Base-by-base conservation (phyloP, 2,113 vertebrate genomes). In the Pterocles burchelli region DNA sequence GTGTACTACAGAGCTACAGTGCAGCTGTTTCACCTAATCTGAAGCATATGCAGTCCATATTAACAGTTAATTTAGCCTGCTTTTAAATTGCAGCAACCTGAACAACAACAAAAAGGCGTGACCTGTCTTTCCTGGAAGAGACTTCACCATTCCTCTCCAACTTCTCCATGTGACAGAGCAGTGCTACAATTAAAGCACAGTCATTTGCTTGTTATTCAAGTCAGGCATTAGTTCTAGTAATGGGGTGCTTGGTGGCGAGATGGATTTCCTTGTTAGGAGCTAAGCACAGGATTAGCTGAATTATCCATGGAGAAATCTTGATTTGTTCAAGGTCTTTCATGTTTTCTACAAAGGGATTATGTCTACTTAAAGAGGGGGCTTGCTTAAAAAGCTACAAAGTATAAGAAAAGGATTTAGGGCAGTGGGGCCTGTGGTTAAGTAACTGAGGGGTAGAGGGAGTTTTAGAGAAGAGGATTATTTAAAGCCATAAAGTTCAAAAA, bases 311-410 rank as follows among this genome's bases (percentile, higher is more conserved):
- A 98, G 98, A 98, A 98, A 98, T 98, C 98, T 98, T 98, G 98
- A 98, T 98, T 99, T 98, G 98, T 98, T 98, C 98, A 98, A 98
- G 98, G 98, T 98, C 98, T 99, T 99, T 99, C 98, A 98, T 98
- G 98, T 99, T 98, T 98, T 98, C 98, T 98, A 98, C 98, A 98
- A 98, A 98, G 97, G 98, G 98, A 98, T 99, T 98, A 99, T 98
- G 98, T 98, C 98, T 98, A 97, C 98, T 98, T 98, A 98, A 98
- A 98, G 98, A 98, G 97, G 94, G 96, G 96, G 97, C 98, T 98
- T 97, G 98, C 98, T 98, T 98, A 98, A 98, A 98, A 98, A 98
- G 98, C 98, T 98, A 98, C 98, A 98, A 98, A 98, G 98, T 98
- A 98, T 98, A 98, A 98, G 98, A 98, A 98, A 98, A 97, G 98